Base-by-base conservation (phyloP, 35 echinoderm and acorn worm genomes). In the Amphiura filiformis region DNA sequence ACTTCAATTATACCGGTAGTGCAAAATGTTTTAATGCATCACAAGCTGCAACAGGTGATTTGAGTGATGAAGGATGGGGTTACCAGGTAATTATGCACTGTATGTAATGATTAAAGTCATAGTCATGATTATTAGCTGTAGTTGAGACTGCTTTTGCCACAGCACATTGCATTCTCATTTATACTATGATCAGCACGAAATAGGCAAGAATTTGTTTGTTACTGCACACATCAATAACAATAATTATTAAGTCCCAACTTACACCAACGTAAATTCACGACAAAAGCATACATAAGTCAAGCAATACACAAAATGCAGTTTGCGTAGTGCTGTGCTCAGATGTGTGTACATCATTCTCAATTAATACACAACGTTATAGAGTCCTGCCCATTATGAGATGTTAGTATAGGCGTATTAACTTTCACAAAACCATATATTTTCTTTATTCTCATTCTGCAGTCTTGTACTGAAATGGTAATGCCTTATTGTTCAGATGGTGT, bases 401-500 rank as follows among this genome's bases (percentile, higher is more conserved):
- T n/a, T n/a, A n/a, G n/a, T n/a, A n/a, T n/a, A n/a, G n/a, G n/a
- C n/a, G n/a, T n/a, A n/a, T n/a, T n/a, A n/a, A n/a, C n/a, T n/a
- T n/a, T n/a, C n/a, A n/a, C n/a, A n/a, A n/a, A n/a, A n/a, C n/a
- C n/a, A n/a, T n/a, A n/a, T n/a, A n/a, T n/a, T n/a, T 70, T 70
- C 9, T 70, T 70, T 18, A 70, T 30, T 88, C 38, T 77, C 35
- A 28, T 20, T 39, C 26, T n/a, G n/a, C 32, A 97, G 95, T 34
- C 70, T 18, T 97, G 95, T 57, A 93, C 92, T 17, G 96, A 99
- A 61, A 99, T 99, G 96, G 87, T 99, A 4, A 94, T 99, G 90
- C 96, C 96, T 28, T 84, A 18, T 1, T 99, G 93, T 77, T 23
- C 90, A 0, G 82, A 94, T 91, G 96, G 96, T n/a, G 84, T 84